These are phyloP conservation scores for Mycetomoellerius zeteki DNA, from an alignment of 1,140 invertebrate genomes.

Conservation along the genomic window DNA sequence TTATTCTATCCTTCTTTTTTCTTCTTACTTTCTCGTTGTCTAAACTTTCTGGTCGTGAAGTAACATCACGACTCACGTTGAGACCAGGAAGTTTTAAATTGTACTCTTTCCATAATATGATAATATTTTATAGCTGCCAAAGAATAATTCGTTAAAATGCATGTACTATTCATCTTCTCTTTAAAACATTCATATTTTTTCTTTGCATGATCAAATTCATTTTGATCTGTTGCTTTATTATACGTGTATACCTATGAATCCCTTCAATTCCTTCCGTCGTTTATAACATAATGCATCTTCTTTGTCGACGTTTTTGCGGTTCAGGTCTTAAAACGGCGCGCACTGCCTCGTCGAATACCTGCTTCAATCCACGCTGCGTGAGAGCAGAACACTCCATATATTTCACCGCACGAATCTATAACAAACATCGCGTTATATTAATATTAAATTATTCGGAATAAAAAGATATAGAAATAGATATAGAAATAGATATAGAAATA, in stretches of 20 bases:
- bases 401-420: constrained; percentile 96
- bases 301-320: constrained; percentile 96
- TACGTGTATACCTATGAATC: constrained; percentile 70
- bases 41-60: constrained; percentile 68
- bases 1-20: constrained; percentile 26
- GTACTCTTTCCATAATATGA: constrained; percentile 74
- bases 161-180: constrained; percentile 53
- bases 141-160: constrained; percentile 72
- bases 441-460: background rate
- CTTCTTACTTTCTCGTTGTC: constrained; percentile 68
- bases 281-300: constrained; percentile 97
- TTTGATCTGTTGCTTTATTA: constrained; percentile 71
- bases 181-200: constrained; percentile 67
- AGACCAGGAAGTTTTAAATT: constrained; percentile 70
- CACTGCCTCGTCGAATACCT: constrained; percentile 99
- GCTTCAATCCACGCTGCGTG: constrained; percentile 98
- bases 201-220: constrained; percentile 63
- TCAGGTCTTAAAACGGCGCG: constrained; percentile 97
- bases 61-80: constrained; percentile 55
- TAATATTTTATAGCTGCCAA: constrained; percentile 76
- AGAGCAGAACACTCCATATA: constrained; percentile 99
- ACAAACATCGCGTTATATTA: constrained; percentile 12
- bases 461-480: no score
- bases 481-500: background rate
- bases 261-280: constrained; percentile 68